These are phyloP conservation scores for Cricetomys ansorgei DNA, from an alignment of 2,113 vertebrate genomes.

Conservation along the genomic window DNA sequence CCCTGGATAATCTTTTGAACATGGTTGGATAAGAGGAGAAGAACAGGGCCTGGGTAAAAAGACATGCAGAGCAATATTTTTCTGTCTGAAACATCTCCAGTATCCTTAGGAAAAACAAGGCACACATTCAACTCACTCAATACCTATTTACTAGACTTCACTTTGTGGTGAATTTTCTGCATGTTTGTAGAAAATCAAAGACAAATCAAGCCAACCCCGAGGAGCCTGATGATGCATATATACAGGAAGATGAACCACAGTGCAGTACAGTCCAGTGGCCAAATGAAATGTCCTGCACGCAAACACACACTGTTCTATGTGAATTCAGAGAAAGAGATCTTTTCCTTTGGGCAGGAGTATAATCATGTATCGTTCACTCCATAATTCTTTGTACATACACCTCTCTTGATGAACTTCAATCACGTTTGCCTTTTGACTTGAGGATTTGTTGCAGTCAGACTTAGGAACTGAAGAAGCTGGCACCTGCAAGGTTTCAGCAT, in stretches of 20 bases:
- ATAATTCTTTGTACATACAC: not conserved
- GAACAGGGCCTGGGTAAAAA: not conserved
- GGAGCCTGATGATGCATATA: not conserved
- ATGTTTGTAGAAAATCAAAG: not conserved
- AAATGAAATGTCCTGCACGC: not conserved
- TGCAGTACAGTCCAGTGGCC: not conserved
- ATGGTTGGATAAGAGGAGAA: not conserved
- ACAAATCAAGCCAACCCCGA: not conserved
- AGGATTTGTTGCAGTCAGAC: not conserved
- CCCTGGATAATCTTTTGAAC: not conserved
- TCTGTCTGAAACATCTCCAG: not conserved
- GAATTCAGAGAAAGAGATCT: constrained; percentile 1
- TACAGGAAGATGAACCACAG: not conserved
- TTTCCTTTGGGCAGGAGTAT: not conserved
- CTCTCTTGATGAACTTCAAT: not conserved
- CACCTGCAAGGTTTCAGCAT: not conserved
- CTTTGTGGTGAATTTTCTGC: not conserved
- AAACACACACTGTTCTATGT: rapidly evolving
- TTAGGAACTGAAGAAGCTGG: not conserved
- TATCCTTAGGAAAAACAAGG: constrained; percentile 23
- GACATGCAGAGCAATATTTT: not conserved
- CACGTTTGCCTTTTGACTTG: not conserved
- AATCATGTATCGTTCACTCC: not conserved
- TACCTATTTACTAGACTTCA: constrained; percentile 37
- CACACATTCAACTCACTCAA: not conserved